Base-by-base conservation (phyloP, 2,888 invertebrate genomes). In the Drosophila nigricruria region DNA sequence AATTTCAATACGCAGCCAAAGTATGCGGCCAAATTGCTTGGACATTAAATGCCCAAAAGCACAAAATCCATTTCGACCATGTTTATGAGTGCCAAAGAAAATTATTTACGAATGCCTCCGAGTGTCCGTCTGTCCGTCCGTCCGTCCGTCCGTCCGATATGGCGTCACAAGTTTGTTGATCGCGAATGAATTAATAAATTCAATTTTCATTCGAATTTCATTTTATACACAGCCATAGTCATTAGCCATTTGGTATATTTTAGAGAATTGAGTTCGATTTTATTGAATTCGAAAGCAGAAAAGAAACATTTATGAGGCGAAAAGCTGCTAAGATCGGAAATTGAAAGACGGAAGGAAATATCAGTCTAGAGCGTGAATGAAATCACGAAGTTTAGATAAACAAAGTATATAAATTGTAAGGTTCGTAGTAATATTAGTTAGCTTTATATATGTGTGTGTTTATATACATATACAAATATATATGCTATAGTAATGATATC, bases 11-110 rank as follows among this genome's bases (percentile, higher is more conserved):
- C 42, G 42, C 42, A 43, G 42, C 42, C 42, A 43, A 43, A 43
- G 42, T 73, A 69, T 74, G 59, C 73, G 65, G 47, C 52, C 45
- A 70, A 71, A 82, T 71, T 56, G 64, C 23, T 57, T 30, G 32
- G 34, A 62, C 64, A 57, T 62, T 30, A 64, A 67, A 50, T 66
- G 52, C 16, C 25, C 62, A 23, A 70, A 30, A 49, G 27, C 18
- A 42, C 18, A 34, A 63, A 70, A 43, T 45, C 53, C 52, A 73
- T 65, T 69, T 53, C 34, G 58, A 52, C 62, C 59, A 40, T 75
- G 38, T 36, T 42, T 32, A 12, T n/a, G 34, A 23, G 27, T 58
- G 71, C 61, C 58, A 56, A 70, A 62, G 52, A 60, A 47, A 47
- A 27, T 30, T 18, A 54, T 56, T 71, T 64, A 59, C 45, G 53